These are phyloP conservation scores for Corvus moneduloides DNA, from an alignment of 2,113 vertebrate genomes.

Conservation along the genomic window DNA sequence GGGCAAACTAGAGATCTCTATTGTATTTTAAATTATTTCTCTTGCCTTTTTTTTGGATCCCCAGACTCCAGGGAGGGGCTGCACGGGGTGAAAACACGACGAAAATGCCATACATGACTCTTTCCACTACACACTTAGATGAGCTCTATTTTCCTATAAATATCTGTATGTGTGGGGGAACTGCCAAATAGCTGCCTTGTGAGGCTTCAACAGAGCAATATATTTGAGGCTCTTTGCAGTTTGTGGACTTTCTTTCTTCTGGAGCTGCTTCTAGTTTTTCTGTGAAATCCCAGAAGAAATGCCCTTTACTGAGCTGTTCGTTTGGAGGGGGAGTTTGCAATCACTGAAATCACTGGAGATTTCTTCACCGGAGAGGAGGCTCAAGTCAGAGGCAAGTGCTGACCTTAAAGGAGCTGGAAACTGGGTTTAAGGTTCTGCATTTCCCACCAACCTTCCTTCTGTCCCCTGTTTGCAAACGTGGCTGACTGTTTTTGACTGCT, in stretches of 20 bases:
- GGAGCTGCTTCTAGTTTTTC: background rate
- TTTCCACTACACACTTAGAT: constrained; percentile 46
- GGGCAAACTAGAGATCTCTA: constrained; percentile 10
- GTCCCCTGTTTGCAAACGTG: background rate
- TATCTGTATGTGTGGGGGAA: constrained; percentile 45
- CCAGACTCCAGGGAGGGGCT: background rate
- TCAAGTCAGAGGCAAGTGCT: background rate
- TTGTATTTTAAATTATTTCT: constrained; percentile 50
- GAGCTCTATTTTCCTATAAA: constrained; percentile 59
- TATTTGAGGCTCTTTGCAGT: background rate
- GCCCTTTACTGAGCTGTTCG: background rate
- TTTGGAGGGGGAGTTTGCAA: background rate
- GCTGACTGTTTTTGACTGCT: background rate
- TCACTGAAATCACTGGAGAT: background rate
- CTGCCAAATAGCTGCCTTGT: constrained; percentile 45
- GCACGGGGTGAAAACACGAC: background rate
- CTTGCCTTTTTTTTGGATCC: constrained; percentile 35
- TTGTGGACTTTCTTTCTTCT: background rate
- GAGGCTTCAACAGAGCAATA: constrained; percentile 14
- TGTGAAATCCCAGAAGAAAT: background rate
- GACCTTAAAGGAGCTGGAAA: background rate
- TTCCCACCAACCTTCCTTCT: background rate
- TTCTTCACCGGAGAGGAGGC: background rate
- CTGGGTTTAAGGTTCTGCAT: background rate
- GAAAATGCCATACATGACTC: constrained; percentile 55